Conservation (phyloP, 2,797 vertebrate species). For the Hippoglossus hippoglossus region DNA sequence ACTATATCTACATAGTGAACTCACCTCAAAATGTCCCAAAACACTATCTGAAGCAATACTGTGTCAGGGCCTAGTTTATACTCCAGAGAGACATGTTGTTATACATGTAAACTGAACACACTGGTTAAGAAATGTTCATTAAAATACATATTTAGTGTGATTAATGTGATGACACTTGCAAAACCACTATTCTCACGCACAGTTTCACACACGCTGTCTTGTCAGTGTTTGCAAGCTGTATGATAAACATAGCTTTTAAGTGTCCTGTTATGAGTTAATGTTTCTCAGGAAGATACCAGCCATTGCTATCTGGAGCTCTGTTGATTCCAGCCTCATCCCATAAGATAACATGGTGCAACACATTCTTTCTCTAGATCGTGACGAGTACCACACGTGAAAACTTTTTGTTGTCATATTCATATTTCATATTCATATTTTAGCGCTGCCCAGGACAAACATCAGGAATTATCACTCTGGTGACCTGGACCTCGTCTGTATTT, state of each 20-base stretch:
- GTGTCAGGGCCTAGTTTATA: no score
- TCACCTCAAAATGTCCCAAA: neutral
- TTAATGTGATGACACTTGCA: neutral
- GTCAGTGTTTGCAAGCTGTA: neutral
- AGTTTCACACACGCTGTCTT: no score
- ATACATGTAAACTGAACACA: no score
- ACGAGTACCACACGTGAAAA: neutral
- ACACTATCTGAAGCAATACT: neutral
- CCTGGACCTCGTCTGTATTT: conserved; percentile 23
- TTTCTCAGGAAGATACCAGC: conserved; percentile 30
- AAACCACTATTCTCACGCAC: neutral
- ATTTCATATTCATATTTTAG: neutral
- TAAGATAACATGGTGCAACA: conserved; percentile 29
- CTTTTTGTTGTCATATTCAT: neutral
- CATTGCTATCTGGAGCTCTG: conserved; percentile 27
- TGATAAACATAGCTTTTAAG: conserved; percentile 7
- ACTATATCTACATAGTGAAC: neutral
- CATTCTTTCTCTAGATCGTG: conserved; percentile 3
- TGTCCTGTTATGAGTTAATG: conserved; percentile 13
- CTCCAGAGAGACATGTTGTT: neutral
- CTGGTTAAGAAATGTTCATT: neutral
- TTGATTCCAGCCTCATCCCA: neutral
- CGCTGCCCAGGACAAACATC: neutral
- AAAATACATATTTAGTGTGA: neutral
- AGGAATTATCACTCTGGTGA: neutral